Evolutionary conservation across 2,888 invertebrate species (phyloP).

Genomic region (Tinea pellionella): DNA sequence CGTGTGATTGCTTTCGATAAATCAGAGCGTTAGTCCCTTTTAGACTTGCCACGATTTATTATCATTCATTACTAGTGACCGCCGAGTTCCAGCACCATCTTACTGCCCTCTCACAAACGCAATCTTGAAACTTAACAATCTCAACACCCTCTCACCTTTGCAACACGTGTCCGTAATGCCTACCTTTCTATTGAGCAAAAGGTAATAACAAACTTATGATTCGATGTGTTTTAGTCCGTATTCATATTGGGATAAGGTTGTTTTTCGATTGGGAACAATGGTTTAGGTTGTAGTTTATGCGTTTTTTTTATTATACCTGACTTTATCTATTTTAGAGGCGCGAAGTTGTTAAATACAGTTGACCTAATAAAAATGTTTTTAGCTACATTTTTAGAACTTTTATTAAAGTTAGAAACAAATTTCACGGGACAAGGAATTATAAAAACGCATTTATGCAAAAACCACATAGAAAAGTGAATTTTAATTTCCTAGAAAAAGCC

Average conservation of each 20-base stretch:
- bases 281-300: neutral
- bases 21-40: slow-evolving; percentile 17
- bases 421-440: neutral
- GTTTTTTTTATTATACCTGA: slow-evolving; percentile 34
- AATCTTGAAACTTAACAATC: slow-evolving; percentile 33
- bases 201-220: neutral
- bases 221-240: neutral
- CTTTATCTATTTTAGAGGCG: slow-evolving; percentile 30
- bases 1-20: slow-evolving; percentile 21
- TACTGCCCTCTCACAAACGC: slow-evolving; percentile 15
- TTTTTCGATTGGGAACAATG: neutral
- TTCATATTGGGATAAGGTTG: neutral
- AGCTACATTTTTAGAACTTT: neutral
- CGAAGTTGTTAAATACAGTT: slow-evolving; percentile 1
- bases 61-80: slow-evolving; percentile 14
- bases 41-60: slow-evolving; percentile 7
- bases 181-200: neutral
- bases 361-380: neutral
- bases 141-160: slow-evolving; percentile 44
- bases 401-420: neutral
- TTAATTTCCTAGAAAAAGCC: slow-evolving; percentile 1
- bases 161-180: slow-evolving; percentile 47
- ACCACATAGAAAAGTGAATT: slow-evolving; percentile 9
- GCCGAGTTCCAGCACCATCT: slow-evolving; percentile 7
- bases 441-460: neutral